A percentile compares a stretch with the other conserved stretches of the same genome.
phyloP scores from a whole-genome alignment of 2,888 invertebrate species.

The Caenorhabditis sp. region DNA sequence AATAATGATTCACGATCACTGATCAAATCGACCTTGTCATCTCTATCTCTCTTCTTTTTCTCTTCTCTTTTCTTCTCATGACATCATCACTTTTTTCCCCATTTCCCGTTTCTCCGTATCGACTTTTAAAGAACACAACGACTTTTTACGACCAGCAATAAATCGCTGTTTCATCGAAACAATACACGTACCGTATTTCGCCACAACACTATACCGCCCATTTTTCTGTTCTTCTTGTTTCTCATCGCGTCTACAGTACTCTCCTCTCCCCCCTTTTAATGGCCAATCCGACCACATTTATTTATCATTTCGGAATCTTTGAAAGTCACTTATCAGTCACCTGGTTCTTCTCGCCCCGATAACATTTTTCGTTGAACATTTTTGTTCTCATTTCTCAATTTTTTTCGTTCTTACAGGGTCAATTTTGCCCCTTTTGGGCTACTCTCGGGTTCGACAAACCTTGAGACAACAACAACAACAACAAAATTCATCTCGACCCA shows the following conservation, averaged over 20 bases:
- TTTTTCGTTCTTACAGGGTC: not conserved
- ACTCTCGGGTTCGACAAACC: not conserved
- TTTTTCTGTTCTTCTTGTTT: too few species aligned
- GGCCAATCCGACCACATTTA: not conserved
- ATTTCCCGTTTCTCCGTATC: too few species aligned
- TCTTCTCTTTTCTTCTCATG: not conserved
- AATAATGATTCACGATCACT: not conserved
- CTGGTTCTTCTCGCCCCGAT: not conserved
- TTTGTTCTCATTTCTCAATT: too few species aligned
- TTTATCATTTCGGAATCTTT: not conserved
- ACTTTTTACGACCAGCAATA: not conserved
- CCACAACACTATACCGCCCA: too few species aligned
- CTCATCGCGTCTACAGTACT: too few species aligned
- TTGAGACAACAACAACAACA: too few species aligned
- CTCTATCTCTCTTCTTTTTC: slow-evolving; percentile 1
- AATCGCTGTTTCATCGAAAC: too few species aligned
- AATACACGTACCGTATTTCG: too few species aligned
- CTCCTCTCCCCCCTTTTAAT: too few species aligned
- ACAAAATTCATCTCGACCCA: not conserved
- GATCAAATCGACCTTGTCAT: not conserved
- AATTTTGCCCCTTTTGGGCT: not conserved
- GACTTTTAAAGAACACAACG: too few species aligned
- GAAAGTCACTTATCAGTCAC: not conserved
- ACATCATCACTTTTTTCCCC: not conserved
- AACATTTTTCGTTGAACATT: not conserved